Evolutionary conservation across 2,888 invertebrate species (phyloP), one percentile per base, ranked within the genome.

Genomic region (Gibbula magus): DNA sequence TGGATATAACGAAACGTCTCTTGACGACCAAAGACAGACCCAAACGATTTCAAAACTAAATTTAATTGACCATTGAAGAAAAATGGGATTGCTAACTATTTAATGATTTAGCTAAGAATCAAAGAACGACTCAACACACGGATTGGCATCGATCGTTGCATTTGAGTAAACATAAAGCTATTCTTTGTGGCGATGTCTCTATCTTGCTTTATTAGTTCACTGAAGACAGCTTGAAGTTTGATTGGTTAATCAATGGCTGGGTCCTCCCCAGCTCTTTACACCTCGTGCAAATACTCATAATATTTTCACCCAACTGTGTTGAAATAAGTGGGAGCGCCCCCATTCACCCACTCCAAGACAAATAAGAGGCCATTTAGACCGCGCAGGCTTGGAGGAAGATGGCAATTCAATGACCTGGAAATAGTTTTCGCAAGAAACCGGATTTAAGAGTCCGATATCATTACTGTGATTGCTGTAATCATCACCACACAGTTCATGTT

Each of bases 341-440:
- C 29, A 29, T 22, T 61, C 61, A 61, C 61, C 25, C 61, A 61
- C 61, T 61, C 29, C 3, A 16, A 29, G 29, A 61, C 61, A 61
- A 61, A 61, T 61, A 61, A 61, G 61, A 61, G 61, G 61, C 61
- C 61, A 61, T 61, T 61, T 61, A 61, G n/a, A 16, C 29, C 16
- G 29, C 29, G 25, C 25, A 61, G 61, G 4, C 3, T 25, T 16
- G n/a, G 16, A 29, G 61, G 29, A 29, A 29, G 61, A 61, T 22
- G 61, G 61, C 25, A 61, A 61, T 61, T 61, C 61, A 61, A 29
- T 61, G 61, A 61, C 61, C 29, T 61, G 61, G 29, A 22, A 29
- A 45, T 45, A 45, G 45, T 45, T 45, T 45, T 45, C 45, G 8
- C 45, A 45, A 45, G 45, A 45, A 45, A 45, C 45, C 45, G 45